phyloP scores from a whole-genome alignment of 2,113 vertebrate genomes.

The Trichechus manatus region DNA sequence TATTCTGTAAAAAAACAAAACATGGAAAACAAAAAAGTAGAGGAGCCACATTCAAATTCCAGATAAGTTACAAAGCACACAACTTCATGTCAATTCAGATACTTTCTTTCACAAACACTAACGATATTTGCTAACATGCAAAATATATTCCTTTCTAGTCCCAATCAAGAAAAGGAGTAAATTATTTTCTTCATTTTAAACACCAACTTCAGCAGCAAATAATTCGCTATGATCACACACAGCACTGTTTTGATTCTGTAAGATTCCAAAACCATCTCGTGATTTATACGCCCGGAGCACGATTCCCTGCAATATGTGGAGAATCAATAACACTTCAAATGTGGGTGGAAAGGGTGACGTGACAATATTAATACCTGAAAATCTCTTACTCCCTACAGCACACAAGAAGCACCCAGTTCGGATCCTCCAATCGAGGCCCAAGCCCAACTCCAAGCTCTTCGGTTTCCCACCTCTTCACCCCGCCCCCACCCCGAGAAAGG shows the following conservation, averaged over 20 bases:
- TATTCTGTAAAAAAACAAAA: slow-evolving; percentile 45
- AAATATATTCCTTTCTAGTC: slow-evolving; percentile 54
- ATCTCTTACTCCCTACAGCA: background rate
- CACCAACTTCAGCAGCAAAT: slow-evolving; percentile 60
- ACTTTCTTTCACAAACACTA: slow-evolving; percentile 46
- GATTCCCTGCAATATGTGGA: slow-evolving; percentile 13
- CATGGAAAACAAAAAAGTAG: slow-evolving; percentile 4
- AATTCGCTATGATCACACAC: background rate
- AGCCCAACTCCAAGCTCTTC: slow-evolving; percentile 39
- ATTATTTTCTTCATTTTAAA: slow-evolving; percentile 4
- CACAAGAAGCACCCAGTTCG: background rate
- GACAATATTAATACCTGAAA: slow-evolving; percentile 42
- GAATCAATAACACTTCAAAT: slow-evolving; percentile 37
- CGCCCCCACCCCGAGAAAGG: slow-evolving; percentile 66
- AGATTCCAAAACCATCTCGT: slow-evolving; percentile 19
- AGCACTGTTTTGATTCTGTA: background rate
- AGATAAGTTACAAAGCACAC: slow-evolving; percentile 34
- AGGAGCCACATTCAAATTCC: slow-evolving; percentile 37
- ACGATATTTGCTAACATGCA: background rate
- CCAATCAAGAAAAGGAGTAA: background rate
- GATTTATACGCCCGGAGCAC: background rate
- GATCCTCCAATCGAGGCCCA: slow-evolving; percentile 26
- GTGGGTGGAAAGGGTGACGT: slow-evolving; percentile 18
- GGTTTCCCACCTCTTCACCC: slow-evolving; percentile 51
- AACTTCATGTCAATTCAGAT: slow-evolving; percentile 53